Conservation (phyloP, 2,888 invertebrate species). For the Epinotia nisella region DNA sequence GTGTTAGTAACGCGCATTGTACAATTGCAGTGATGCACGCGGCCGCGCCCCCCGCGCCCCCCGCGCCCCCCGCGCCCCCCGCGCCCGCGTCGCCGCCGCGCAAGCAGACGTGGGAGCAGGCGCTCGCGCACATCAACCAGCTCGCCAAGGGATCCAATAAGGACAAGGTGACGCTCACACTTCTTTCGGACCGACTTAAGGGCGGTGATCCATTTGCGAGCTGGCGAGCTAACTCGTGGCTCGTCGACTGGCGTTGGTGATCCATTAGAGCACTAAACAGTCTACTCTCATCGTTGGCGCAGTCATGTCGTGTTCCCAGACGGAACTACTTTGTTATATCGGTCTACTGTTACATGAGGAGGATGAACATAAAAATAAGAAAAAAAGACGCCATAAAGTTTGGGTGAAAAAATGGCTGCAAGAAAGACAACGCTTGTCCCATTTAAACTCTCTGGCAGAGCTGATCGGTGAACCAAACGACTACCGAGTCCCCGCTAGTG, state of each 20-base stretch:
- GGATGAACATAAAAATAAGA: not conserved
- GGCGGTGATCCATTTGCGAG: not conserved
- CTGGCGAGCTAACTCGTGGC: not conserved
- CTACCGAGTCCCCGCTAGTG: too few relatives aligned
- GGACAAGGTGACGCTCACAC: conserved; percentile 63
- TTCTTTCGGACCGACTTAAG: too few relatives aligned
- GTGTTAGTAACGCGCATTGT: not conserved
- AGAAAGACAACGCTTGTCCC: too few relatives aligned
- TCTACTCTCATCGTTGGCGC: too few relatives aligned
- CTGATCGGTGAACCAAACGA: too few relatives aligned
- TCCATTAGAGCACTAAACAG: too few relatives aligned
- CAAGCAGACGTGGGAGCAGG: conserved; percentile 81
- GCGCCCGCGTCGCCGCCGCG: conserved; percentile 49
- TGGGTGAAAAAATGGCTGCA: not conserved
- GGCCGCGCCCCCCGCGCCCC: conserved; percentile 48
- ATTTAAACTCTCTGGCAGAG: too few relatives aligned
- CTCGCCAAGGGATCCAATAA: conserved; percentile 68
- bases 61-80: conserved; percentile 55
- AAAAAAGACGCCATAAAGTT: not conserved
- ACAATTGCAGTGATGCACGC: conserved; percentile 24
- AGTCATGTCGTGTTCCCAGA: not conserved
- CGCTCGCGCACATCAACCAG: conserved; percentile 78
- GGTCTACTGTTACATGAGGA: not conserved
- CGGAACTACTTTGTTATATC: not conserved
- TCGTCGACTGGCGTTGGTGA: too few relatives aligned